These are phyloP conservation scores for Apamea anceps DNA, from an alignment of 2,888 invertebrate species.

Conservation along the genomic window DNA sequence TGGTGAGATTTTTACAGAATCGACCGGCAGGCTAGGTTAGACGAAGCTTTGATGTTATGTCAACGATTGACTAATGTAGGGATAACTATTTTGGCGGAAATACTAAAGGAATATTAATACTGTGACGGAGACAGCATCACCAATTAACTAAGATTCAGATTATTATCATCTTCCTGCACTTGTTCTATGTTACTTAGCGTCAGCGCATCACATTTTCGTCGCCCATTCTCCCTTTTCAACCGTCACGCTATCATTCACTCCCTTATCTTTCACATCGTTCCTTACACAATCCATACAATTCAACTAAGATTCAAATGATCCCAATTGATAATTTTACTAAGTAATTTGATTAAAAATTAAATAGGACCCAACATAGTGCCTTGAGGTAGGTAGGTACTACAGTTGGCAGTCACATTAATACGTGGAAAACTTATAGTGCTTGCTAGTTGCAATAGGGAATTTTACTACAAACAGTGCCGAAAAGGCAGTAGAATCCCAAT, in stretches of 20 bases:
- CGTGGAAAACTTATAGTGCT: too few species aligned
- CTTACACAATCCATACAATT: background rate
- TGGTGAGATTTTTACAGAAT: too few species aligned
- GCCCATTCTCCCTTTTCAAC: background rate
- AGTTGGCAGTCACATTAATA: too few species aligned
- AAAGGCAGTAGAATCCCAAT: too few species aligned
- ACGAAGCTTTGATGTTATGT: background rate
- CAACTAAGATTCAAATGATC: background rate
- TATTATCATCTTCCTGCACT: background rate
- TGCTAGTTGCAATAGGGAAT: too few species aligned
- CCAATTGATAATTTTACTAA: background rate
- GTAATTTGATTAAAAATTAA: too few species aligned
- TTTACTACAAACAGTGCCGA: too few species aligned
- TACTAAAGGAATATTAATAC: background rate
- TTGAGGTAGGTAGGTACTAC: too few species aligned
- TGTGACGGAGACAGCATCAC: background rate
- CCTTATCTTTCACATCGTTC: too few species aligned
- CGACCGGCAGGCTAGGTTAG: background rate
- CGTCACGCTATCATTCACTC: background rate
- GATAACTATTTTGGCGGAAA: background rate
- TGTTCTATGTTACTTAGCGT: background rate
- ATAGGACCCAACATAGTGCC: too few species aligned
- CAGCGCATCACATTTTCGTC: too few species aligned
- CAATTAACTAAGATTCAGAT: background rate
- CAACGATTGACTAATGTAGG: background rate